These are phyloP conservation scores for Campopleginae sp. DNA, from an alignment of 2,888 invertebrate genomes.

Conservation along the genomic window DNA sequence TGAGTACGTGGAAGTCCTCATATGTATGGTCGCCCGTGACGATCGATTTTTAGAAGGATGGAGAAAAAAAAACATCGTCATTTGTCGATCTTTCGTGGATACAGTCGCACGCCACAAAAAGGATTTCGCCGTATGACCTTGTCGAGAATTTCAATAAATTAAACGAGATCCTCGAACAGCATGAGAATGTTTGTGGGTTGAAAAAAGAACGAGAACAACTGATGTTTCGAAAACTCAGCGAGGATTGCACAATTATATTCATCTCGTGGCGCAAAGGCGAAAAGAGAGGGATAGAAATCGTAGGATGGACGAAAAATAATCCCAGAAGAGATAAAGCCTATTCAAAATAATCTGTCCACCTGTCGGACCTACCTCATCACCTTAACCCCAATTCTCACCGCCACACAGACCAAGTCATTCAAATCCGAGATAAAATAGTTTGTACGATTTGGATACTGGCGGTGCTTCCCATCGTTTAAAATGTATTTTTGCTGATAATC, in stretches of 20 bases:
- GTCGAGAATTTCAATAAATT: conserved; percentile 48
- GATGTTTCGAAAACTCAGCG: conserved; percentile 31
- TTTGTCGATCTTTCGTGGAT: conserved; percentile 4
- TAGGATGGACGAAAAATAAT: not conserved
- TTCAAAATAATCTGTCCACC: conserved; percentile 16
- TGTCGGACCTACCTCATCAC: conserved; percentile 31
- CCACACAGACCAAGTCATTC: conserved; percentile 28
- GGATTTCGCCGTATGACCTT: conserved; percentile 39
- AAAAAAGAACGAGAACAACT: conserved; percentile 43
- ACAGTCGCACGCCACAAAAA: not conserved
- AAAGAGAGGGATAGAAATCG: conserved; percentile 32
- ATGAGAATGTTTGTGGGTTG: conserved; percentile 33
- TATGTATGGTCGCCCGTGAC: too few relatives aligned
- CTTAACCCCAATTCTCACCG: conserved; percentile 45
- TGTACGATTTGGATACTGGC: not conserved
- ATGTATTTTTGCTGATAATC: not conserved
- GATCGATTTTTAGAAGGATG: not conserved
- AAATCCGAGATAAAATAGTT: conserved; percentile 1
- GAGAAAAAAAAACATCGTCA: not conserved
- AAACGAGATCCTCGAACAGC: conserved; percentile 30
- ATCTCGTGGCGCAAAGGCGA: conserved; percentile 10
- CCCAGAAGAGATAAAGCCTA: conserved; percentile 12
- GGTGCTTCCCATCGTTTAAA: not conserved
- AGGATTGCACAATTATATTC: conserved; percentile 39
- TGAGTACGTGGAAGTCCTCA: not conserved